These are phyloP conservation scores for Heliconius sara DNA, from an alignment of 2,888 invertebrate genomes.

Conservation along the genomic window DNA sequence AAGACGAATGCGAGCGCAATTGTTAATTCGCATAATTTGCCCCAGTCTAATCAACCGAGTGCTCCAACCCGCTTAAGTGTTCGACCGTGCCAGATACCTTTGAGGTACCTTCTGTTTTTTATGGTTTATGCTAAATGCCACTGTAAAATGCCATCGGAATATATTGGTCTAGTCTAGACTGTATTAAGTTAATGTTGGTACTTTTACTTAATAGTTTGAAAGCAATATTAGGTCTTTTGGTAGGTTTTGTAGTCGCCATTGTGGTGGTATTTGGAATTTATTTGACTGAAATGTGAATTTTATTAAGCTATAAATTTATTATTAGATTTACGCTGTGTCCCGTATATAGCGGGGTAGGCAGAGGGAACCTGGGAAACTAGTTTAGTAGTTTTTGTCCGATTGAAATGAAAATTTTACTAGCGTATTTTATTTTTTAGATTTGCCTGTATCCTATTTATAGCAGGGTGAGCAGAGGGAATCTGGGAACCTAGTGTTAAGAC, in stretches of 20 bases:
- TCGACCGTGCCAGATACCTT: conserved; percentile 27
- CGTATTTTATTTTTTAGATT: too few species aligned
- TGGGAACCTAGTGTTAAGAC: too few species aligned
- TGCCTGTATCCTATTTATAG: too few species aligned
- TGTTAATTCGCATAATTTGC: conserved; percentile 70
- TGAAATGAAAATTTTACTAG: too few species aligned
- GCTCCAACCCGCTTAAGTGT: conserved; percentile 50
- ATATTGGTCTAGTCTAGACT: conserved; percentile 38
- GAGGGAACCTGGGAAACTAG: too few species aligned
- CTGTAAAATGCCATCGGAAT: conserved; percentile 38
- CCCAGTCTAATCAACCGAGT: conserved; percentile 68
- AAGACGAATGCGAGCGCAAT: conserved; percentile 49
- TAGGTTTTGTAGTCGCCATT: background rate
- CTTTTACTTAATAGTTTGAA: background rate
- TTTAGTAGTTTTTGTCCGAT: too few species aligned
- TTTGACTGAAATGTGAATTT: too few species aligned
- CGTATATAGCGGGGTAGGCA: too few species aligned
- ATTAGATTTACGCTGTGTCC: too few species aligned
- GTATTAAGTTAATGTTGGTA: background rate
- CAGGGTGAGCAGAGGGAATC: too few species aligned
- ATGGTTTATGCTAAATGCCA: conserved; percentile 42
- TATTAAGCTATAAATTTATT: too few species aligned
- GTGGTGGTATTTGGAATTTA: background rate
- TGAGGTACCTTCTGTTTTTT: conserved; percentile 41
- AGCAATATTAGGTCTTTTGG: background rate